Evolutionary conservation across 1,140 invertebrate genomes (phyloP).

Genomic region (Drosophila asahinai): DNA sequence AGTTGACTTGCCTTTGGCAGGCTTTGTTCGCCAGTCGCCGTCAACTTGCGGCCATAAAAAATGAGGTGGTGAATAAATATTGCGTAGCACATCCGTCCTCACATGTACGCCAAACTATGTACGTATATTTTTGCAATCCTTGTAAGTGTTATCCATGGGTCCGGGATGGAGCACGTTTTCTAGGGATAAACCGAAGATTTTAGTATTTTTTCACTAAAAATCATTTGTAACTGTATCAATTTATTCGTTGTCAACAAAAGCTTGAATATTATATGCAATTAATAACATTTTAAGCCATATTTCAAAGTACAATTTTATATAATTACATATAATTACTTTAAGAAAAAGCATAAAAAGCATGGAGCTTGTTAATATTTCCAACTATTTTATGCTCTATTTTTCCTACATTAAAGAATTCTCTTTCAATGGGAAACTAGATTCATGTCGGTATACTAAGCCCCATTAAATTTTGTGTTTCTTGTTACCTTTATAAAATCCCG

Average conservation of each 20-base stretch:
- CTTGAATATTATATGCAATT: no score
- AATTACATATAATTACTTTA: no score
- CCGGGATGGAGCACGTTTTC: background rate
- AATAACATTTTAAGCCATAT: no score
- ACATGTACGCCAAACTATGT: constrained; percentile 13
- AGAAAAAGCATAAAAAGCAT: no score
- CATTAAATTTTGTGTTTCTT: constrained; percentile 5
- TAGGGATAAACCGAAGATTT: background rate
- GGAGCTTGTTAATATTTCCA: no score
- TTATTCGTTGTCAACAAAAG: no score
- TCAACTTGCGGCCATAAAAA: constrained; percentile 66
- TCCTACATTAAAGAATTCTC: background rate
- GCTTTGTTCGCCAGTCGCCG: constrained; percentile 43
- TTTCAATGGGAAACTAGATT: no score
- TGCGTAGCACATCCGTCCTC: constrained; percentile 48
- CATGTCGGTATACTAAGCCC: background rate
- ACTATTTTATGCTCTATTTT: no score
- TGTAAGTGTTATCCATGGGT: constrained; percentile 13
- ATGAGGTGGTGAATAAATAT: constrained; percentile 67
- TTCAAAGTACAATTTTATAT: no score
- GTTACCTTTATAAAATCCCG: constrained; percentile 5
- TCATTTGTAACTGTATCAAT: background rate
- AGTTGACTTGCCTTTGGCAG: constrained; percentile 61
- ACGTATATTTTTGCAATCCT: constrained; percentile 21
- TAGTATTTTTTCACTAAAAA: background rate